Evolutionary conservation across 2,113 vertebrate species (phyloP), one percentile per base, ranked within the genome.

Genomic region (Rallus limicola): DNA sequence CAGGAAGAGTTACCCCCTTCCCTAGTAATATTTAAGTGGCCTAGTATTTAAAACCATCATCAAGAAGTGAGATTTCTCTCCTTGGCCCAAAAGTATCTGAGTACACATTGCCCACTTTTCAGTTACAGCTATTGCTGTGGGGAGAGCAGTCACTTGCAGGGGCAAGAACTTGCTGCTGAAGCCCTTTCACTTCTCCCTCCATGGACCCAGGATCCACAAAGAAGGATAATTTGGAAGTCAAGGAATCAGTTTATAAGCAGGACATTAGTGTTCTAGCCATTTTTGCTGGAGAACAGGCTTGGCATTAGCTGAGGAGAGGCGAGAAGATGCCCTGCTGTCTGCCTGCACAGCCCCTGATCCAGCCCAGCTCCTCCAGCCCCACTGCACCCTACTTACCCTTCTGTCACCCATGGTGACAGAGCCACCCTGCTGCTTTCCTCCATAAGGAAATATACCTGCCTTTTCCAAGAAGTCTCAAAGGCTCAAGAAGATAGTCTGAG

Each of bases 341-440:
- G 42, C 36, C 38, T 2, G 1, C 9, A 15, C 16, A 65, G 16
- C 5, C 33, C 3, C 29, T 10, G 8, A 9, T 56, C 14, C 48
- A 42, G 13, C 12, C 2, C 25, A 59, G 40, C 11, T 71, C 9
- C 42, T 50, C n/a, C 7, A 4, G 21, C 13, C 24, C 42, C 15
- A 9, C 14, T 36, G 34, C 4, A 3, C 5, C 44, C 44, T 36
- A 10, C 16, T 64, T n/a, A 69, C 7, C 19, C 20, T 9, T 16
- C 15, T 1, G 11, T 13, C 44, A 8, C 28, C 20, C 0, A 0
- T 15, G 56, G 33, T 0, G 2, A 14, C 38, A n/a, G 28, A 75
- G 23, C 31, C 31, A 34, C 31, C 13, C 42, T 36, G 8, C 16
- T 1, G 2, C 19, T 84, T 82, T 78, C 10, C 13, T 70, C 31